Evolutionary conservation across 2,888 invertebrate genomes (phyloP).

Genomic region (Cetonia aurata): DNA sequence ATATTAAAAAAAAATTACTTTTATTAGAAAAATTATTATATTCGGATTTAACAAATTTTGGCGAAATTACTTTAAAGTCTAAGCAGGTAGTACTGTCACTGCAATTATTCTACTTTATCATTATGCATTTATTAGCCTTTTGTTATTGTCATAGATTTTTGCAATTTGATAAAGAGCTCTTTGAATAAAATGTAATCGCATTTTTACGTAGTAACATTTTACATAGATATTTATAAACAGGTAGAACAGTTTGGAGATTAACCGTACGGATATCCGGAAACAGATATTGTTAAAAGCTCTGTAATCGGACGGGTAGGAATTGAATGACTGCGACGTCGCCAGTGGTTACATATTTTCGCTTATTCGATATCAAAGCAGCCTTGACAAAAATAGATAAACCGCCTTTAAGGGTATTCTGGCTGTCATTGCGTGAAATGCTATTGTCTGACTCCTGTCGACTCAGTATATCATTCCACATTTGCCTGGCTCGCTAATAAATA

Average conservation of each 20-base stretch:
- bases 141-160: neutral
- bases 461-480: conserved; percentile 10
- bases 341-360: conserved; percentile 43
- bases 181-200: conserved; percentile 4
- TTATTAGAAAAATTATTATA: no score
- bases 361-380: conserved; percentile 45
- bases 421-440: conserved; percentile 28
- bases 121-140: neutral
- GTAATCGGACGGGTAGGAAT: conserved; percentile 35
- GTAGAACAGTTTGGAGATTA: conserved; percentile 25
- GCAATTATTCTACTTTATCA: no score
- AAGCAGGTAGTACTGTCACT: no score
- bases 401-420: conserved; percentile 33
- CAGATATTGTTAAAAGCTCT: conserved; percentile 28
- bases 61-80: no score
- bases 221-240: conserved; percentile 5
- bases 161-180: neutral
- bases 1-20: no score
- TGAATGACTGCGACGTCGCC: conserved; percentile 44
- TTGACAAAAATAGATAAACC: conserved; percentile 47
- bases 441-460: conserved; percentile 17
- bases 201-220: neutral
- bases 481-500: conserved; percentile 28
- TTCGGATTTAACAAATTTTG: no score
- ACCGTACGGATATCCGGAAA: conserved; percentile 27